Evolutionary conservation across 2,888 invertebrate species (phyloP).

Genomic region (Agrochola lota): DNA sequence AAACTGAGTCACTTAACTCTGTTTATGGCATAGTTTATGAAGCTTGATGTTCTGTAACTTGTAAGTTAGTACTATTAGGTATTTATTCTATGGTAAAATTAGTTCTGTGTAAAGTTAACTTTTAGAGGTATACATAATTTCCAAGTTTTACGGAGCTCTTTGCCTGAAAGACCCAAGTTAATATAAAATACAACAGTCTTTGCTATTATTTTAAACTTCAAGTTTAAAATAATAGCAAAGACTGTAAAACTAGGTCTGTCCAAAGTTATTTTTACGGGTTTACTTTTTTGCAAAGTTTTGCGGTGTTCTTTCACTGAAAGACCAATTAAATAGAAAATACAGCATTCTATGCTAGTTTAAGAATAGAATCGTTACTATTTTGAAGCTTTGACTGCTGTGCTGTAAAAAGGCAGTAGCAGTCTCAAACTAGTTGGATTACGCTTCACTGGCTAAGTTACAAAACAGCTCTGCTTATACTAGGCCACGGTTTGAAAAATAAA

Average conservation of each 20-base stretch:
- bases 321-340: background rate
- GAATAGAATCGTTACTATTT: constrained; percentile 17
- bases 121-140: background rate
- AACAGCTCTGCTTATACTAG: constrained; percentile 31
- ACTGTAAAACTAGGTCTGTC: background rate
- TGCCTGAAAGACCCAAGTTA: background rate
- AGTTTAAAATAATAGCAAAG: too few relatives aligned
- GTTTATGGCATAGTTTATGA: constrained; percentile 31
- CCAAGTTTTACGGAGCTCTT: background rate
- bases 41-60: constrained; percentile 4
- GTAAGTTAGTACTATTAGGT: background rate
- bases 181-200: background rate
- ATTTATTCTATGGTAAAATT: background rate
- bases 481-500: constrained; percentile 52
- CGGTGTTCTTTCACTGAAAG: background rate
- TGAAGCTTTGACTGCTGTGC: background rate
- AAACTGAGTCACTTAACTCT: constrained; percentile 14
- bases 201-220: too few relatives aligned
- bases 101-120: background rate
- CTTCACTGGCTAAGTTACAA: constrained; percentile 56
- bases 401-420: constrained; percentile 16
- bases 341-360: background rate
- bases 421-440: constrained; percentile 49
- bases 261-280: background rate
- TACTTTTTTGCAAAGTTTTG: background rate